Percentiles rank a stretch among this genome's conserved stretches.
These are phyloP conservation scores for Ephestia elutella DNA, from an alignment of 1,140 invertebrate genomes.

Conservation along the genomic window DNA sequence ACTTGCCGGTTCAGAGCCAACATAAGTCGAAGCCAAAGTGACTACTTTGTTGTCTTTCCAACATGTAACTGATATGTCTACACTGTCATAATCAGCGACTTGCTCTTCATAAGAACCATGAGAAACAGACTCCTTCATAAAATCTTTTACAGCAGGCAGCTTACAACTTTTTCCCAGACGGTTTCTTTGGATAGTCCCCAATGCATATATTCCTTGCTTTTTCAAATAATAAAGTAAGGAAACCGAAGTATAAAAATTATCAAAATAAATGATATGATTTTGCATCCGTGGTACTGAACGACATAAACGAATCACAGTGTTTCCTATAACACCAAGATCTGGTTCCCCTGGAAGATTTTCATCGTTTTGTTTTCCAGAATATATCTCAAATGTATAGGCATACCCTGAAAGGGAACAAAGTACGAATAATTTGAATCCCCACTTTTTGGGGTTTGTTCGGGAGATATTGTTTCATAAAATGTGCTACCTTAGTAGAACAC, in stretches of 20 bases:
- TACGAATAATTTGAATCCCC: slow-evolving; percentile 51
- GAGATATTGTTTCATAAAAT: slow-evolving; percentile 32
- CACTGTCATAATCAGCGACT: background rate
- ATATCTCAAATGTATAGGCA: slow-evolving; percentile 34
- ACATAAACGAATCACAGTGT: background rate
- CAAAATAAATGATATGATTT: slow-evolving; percentile 28
- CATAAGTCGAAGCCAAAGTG: no score
- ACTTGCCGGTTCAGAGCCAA: no score
- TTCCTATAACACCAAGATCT: slow-evolving; percentile 30
- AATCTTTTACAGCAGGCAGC: background rate
- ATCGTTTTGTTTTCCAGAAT: slow-evolving; percentile 27
- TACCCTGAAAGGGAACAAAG: slow-evolving; percentile 32
- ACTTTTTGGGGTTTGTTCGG: slow-evolving; percentile 45
- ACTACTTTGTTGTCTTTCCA: background rate
- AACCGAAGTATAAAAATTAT: slow-evolving; percentile 18
- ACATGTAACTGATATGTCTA: background rate
- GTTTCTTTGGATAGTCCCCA: background rate
- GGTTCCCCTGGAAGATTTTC: slow-evolving; percentile 27
- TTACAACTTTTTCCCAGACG: background rate
- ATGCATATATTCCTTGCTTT: background rate
- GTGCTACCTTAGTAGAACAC: slow-evolving; percentile 29
- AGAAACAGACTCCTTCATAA: background rate
- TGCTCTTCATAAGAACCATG: background rate
- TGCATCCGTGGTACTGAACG: background rate
- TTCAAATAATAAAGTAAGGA: background rate